Base-by-base conservation (phyloP, 2,797 vertebrate species). In the Typhlichthys eigenmanni region DNA sequence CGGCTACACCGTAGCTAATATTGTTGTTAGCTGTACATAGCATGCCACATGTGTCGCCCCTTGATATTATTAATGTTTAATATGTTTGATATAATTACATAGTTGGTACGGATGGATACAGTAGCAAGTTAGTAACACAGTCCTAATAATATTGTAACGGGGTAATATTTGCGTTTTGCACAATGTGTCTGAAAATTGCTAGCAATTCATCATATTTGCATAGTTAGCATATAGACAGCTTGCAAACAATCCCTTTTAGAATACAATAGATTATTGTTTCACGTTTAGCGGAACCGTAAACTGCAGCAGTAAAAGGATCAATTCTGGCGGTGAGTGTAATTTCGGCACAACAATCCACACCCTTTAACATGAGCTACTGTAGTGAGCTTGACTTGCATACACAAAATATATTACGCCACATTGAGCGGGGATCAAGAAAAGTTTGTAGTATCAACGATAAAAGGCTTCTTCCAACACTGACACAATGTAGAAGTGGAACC, bases 291-390 rank as follows among this genome's bases (percentile, higher is more conserved):
- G 24, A 29, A 29, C 24, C 24, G 24, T 29, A 57, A 11, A 58
- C 56, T 54, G 74, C 73, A 60, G 74, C 73, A 60, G 66, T 56
- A 16, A 4, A 9, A 17, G 47, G n/a, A 54, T 58, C 49, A 51
- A 17, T 16, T 4, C 34, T 38, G 53, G 29, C 49, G 38, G 60
- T 64, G 48, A 64, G 19, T 3, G 46, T 54, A 52, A 68, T 60
- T 57, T 1, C 12, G 51, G 58, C 52, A 69, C 9, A 12, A 2
- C 11, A 8, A 43, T 48, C 47, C 49, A 60, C 73, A 67, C 62
- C 60, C 76, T 47, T 1, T n/a, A 29, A 55, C 16, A 19, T 58
- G n/a, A 55, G 62, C 60, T 55, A 29, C 24, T 29, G 24, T 29
- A 7, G 12, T 1, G 10, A 6, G 55, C 34, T 38, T 17, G 55